Percentiles rank a stretch among this genome's conserved stretches.
phyloP scores from a whole-genome alignment of 2,113 vertebrate species.

The Falco punctatus region DNA sequence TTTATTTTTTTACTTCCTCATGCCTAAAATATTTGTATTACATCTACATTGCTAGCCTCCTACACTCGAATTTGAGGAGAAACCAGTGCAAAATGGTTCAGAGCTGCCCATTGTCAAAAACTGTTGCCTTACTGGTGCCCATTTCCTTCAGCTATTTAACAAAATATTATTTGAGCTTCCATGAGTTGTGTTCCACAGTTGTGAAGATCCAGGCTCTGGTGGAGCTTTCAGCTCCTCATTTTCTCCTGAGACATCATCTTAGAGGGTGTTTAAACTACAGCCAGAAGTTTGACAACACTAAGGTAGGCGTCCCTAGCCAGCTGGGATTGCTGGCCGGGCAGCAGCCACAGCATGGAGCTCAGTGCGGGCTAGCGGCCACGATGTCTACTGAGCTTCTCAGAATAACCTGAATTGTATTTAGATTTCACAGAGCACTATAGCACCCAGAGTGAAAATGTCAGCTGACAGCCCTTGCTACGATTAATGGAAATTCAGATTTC shows the following conservation, averaged over 20 bases:
- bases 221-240: rapidly evolving
- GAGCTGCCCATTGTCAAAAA: not conserved
- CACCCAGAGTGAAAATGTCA: not conserved
- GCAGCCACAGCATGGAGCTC: not conserved
- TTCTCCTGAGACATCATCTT: not conserved
- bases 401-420: not conserved
- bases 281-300: not conserved
- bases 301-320: not conserved
- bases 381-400: not conserved
- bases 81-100: not conserved
- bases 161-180: not conserved
- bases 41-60: not conserved
- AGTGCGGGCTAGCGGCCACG: not conserved
- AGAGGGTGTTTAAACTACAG: not conserved
- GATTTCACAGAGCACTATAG: not conserved
- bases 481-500: not conserved
- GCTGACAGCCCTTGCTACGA: not conserved
- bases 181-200: not conserved
- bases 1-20: not conserved
- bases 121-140: rapidly evolving
- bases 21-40: not conserved
- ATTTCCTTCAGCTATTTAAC: not conserved
- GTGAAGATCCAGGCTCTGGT: not conserved
- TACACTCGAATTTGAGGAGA: not conserved
- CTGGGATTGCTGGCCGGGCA: not conserved